A percentile compares a stretch with the other conserved stretches of the same genome.
phyloP scores from a whole-genome alignment of 2,888 invertebrate genomes.

The Nomada fucata region DNA sequence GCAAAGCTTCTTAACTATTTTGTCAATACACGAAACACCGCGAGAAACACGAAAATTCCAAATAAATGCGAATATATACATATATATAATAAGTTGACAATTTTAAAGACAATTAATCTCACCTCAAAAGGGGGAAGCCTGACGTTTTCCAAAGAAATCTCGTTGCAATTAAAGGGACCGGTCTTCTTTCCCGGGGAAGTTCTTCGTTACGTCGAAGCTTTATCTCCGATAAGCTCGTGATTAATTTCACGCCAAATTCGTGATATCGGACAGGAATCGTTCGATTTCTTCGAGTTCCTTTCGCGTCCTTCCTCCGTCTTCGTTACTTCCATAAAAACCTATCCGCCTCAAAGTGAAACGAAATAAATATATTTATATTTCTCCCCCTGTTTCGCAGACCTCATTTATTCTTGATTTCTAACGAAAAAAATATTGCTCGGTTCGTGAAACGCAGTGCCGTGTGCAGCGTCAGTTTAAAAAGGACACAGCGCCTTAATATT shows the following conservation, averaged over 20 bases:
- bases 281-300: constrained; percentile 9
- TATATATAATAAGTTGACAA: background rate
- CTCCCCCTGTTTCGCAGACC: too few species aligned
- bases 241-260: constrained; percentile 44
- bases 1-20: too few species aligned
- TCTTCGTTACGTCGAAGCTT: constrained; percentile 23
- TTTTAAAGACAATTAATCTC: constrained; percentile 33
- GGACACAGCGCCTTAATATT: constrained; percentile 7
- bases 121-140: background rate
- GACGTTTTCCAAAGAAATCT: constrained; percentile 29
- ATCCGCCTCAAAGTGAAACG: background rate
- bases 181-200: constrained; percentile 22
- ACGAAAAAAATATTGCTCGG: background rate
- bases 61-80: background rate
- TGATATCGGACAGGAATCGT: background rate
- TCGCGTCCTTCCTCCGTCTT: background rate
- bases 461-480: background rate
- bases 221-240: constrained; percentile 46
- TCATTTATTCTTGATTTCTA: background rate
- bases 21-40: too few species aligned
- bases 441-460: background rate
- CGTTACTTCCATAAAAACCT: background rate
- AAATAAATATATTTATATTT: too few species aligned
- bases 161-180: constrained; percentile 43
- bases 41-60: background rate